Conservation (phyloP, 2,888 invertebrate species). For the Nephrocerus scutellatus region DNA sequence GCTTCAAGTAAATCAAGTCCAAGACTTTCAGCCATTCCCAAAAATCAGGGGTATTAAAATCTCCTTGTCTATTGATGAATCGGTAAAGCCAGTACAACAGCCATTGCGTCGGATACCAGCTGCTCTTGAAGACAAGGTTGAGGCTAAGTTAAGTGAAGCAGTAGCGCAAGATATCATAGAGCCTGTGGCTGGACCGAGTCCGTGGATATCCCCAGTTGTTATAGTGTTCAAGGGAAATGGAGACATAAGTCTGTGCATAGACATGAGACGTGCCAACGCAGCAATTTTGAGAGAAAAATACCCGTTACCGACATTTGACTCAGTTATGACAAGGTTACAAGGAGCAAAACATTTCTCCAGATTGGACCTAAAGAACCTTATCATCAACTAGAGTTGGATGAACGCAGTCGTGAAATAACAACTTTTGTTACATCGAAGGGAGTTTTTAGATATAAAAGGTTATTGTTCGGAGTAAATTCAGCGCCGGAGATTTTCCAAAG, state of each 20-base stretch:
- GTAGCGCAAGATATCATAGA: constrained; percentile 32
- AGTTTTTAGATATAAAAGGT: constrained; percentile 31
- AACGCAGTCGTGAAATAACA: constrained; percentile 9
- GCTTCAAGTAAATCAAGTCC: constrained; percentile 11
- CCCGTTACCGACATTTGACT: constrained; percentile 22
- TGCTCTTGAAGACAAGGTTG: constrained; percentile 22
- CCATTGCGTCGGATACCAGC: constrained; percentile 30
- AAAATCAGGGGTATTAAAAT: constrained; percentile 30
- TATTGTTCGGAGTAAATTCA: constrained; percentile 37
- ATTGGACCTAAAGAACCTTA: constrained; percentile 31
- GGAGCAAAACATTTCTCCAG: constrained; percentile 28
- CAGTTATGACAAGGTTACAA: constrained; percentile 19
- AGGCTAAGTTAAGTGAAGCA: constrained; percentile 21
- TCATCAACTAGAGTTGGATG: constrained; percentile 23
- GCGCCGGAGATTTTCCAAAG: constrained; percentile 21
- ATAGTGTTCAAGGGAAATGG: constrained; percentile 27
- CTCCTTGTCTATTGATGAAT: constrained; percentile 25
- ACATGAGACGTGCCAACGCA: constrained; percentile 32
- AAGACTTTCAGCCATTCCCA: constrained; percentile 8
- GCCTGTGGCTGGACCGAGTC: constrained; percentile 28
- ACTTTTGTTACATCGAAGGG: constrained; percentile 12
- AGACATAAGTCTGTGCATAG: constrained; percentile 32
- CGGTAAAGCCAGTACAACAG: constrained; percentile 28
- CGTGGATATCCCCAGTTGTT: constrained; percentile 34
- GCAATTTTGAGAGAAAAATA: constrained; percentile 24